Conservation (phyloP, 1,140 invertebrate genomes). For the Lineus longissimus region DNA sequence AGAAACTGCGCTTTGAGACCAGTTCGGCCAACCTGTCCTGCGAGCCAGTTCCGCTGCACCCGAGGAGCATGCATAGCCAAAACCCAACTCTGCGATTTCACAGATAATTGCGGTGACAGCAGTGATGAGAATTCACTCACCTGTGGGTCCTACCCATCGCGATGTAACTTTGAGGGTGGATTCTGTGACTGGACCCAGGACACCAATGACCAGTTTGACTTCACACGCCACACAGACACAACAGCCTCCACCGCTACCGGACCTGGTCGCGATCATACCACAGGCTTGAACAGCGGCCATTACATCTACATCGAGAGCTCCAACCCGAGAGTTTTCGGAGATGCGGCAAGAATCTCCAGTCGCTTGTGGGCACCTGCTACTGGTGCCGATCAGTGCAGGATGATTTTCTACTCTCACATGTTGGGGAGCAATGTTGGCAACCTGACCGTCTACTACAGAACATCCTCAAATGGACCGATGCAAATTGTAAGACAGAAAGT, state of each 20-base stretch:
- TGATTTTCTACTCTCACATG: constrained; percentile 52
- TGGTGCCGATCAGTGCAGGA: constrained; percentile 24
- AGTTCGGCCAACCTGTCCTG: constrained; percentile 23
- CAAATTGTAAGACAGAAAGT: constrained; percentile 23
- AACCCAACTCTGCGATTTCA: constrained; percentile 36
- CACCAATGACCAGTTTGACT: constrained; percentile 71
- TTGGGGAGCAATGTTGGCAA: constrained; percentile 42
- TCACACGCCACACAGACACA: constrained; percentile 64
- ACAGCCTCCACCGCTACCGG: constrained; percentile 27
- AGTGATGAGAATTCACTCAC: constrained; percentile 27
- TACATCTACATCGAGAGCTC: constrained; percentile 46
- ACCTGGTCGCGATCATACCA: constrained; percentile 39
- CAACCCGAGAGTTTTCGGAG: constrained; percentile 28
- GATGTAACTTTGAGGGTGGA: constrained; percentile 70
- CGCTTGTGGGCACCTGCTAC: constrained; percentile 27
- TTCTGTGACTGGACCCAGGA: constrained; percentile 75
- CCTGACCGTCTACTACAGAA: constrained; percentile 39
- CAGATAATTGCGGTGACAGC: constrained; percentile 41
- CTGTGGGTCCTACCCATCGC: constrained; percentile 12
- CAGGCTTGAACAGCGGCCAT: constrained; percentile 27
- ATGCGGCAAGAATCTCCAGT: constrained; percentile 42
- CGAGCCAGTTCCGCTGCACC: constrained; percentile 28
- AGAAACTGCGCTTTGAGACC: constrained; percentile 37
- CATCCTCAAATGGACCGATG: constrained; percentile 14
- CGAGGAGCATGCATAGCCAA: constrained; percentile 34